These are phyloP conservation scores for Zenarchopterus dispar DNA, from an alignment of 2,797 vertebrate genomes.

Conservation along the genomic window DNA sequence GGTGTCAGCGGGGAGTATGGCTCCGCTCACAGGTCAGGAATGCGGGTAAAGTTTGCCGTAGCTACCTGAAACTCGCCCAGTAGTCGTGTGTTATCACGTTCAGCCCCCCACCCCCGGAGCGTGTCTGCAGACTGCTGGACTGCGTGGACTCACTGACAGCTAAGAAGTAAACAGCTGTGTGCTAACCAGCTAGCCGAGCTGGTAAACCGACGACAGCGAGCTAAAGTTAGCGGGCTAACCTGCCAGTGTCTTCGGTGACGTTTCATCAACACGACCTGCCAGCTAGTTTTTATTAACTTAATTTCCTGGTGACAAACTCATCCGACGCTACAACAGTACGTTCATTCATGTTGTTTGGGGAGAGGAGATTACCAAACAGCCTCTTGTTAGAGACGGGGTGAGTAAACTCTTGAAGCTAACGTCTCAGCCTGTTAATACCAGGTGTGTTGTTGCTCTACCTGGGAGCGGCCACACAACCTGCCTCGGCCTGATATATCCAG, in stretches of 20 bases:
- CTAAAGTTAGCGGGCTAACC: conserved; percentile 58
- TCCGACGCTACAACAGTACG: conserved; percentile 35
- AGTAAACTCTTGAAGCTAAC: conserved; percentile 48
- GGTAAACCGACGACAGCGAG: conserved; percentile 23
- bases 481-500: conserved; percentile 32
- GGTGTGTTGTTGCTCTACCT: conserved; percentile 48
- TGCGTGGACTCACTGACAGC: conserved; percentile 63
- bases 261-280: conserved; percentile 30
- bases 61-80: neutral
- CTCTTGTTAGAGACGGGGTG: conserved; percentile 49
- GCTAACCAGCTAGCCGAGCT: conserved; percentile 40
- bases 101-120: no score
- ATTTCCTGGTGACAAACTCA: conserved; percentile 1
- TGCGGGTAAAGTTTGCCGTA: conserved; percentile 51
- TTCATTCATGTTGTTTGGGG: conserved; percentile 72
- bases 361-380: conserved; percentile 25
- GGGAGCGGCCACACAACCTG: conserved; percentile 60
- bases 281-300: conserved; percentile 3
- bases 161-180: conserved; percentile 66
- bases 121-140: conserved; percentile 12
- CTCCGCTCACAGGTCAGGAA: conserved; percentile 56
- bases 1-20: conserved; percentile 56
- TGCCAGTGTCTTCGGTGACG: conserved; percentile 20
- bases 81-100: neutral
- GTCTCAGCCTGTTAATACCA: conserved; percentile 29